Evolutionary conservation across 2,888 invertebrate genomes (phyloP).

Genomic region (Lissocephala sabroskyi): DNA sequence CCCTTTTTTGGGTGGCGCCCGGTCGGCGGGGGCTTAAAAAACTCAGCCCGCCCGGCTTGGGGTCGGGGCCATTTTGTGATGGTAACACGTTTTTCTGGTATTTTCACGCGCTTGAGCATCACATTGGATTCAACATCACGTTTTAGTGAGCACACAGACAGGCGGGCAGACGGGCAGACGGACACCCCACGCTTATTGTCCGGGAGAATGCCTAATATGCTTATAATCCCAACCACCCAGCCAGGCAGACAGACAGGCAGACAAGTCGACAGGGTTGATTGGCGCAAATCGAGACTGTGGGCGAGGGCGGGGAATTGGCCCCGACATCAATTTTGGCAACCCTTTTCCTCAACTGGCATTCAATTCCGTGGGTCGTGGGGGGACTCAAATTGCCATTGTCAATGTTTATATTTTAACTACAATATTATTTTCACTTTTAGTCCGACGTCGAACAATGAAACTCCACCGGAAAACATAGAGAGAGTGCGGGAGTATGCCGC

Average conservation of each 20-base stretch:
- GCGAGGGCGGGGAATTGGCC: not conserved
- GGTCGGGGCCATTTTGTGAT: conserved; percentile 55
- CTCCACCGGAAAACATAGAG: not conserved
- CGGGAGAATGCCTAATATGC: conserved; percentile 48
- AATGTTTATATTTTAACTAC: conserved; percentile 34
- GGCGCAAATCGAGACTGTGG: too few species aligned
- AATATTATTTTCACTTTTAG: conserved; percentile 43
- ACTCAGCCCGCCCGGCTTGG: conserved; percentile 24
- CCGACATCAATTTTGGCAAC: conserved; percentile 37
- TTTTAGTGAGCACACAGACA: conserved; percentile 52
- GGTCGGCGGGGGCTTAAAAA: not conserved
- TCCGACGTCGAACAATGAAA: conserved; percentile 17
- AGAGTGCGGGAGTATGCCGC: not conserved
- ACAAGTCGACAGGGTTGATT: too few species aligned
- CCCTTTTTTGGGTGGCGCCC: not conserved
- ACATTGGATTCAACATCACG: conserved; percentile 72
- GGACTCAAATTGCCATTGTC: not conserved
- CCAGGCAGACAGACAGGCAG: conserved; percentile 15
- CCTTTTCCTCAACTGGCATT: too few species aligned
- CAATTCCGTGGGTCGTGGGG: conserved; percentile 3
- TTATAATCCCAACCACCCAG: conserved; percentile 31
- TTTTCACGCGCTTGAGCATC: conserved; percentile 73
- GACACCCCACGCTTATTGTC: not conserved
- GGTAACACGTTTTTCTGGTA: conserved; percentile 69
- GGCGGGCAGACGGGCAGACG: conserved; percentile 11